These are phyloP conservation scores for Actias luna DNA, from an alignment of 2,888 invertebrate genomes.

Conservation along the genomic window DNA sequence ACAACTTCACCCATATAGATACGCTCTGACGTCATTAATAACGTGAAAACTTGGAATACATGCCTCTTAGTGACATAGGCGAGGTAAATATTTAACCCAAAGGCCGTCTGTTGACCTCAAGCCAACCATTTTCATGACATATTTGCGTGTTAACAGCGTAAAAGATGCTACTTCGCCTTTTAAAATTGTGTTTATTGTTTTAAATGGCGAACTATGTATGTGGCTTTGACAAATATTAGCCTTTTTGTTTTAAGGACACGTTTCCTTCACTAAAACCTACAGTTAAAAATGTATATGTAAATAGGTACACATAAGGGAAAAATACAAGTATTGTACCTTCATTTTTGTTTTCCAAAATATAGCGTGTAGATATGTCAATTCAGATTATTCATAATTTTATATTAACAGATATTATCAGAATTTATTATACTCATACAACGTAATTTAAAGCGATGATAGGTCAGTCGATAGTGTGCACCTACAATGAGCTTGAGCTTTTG, in stretches of 20 bases:
- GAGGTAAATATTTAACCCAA: slow-evolving; percentile 19
- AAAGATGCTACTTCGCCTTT: slow-evolving; percentile 6
- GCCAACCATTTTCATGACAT: slow-evolving; percentile 22
- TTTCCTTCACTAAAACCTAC: neutral
- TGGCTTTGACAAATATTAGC: slow-evolving; percentile 1
- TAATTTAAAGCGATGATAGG: too few species aligned
- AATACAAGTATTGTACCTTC: too few species aligned
- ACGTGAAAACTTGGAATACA: neutral
- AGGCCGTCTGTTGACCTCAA: slow-evolving; percentile 26
- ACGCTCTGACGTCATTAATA: slow-evolving; percentile 11
- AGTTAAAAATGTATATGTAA: neutral
- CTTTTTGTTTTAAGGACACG: neutral
- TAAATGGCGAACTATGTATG: neutral
- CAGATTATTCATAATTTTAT: too few species aligned
- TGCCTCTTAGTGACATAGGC: neutral
- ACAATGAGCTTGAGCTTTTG: too few species aligned
- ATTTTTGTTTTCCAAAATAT: too few species aligned
- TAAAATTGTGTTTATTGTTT: neutral
- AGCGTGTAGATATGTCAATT: too few species aligned
- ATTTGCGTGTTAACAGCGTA: slow-evolving; percentile 13
- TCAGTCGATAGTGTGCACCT: too few species aligned
- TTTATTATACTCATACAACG: too few species aligned
- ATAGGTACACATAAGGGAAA: too few species aligned
- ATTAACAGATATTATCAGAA: too few species aligned
- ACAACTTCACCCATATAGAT: neutral